Evolutionary conservation across 2,113 vertebrate species (phyloP), one percentile per base, ranked within the genome.

Genomic region (Diglossa brunneiventris): DNA sequence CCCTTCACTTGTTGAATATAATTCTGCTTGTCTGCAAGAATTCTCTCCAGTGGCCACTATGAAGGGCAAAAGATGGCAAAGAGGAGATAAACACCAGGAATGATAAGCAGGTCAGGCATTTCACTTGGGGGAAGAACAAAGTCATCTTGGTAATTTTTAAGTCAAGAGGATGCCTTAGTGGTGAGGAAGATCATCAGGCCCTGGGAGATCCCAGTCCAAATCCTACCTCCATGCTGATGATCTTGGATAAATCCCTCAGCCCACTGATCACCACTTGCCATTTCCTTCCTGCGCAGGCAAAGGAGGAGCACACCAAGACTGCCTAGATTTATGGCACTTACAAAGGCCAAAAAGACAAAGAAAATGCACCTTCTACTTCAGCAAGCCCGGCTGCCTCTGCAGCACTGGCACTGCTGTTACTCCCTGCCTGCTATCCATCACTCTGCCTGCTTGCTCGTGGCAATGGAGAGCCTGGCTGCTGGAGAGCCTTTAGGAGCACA

Each of bases 281-380:
- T 5, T 23, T 83, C 21, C 23, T 58, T 77, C 27, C 39, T 52
- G 59, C 35, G 31, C 10, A 69, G 23, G n/a, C 26, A 58, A 59
- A 62, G 19, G 16, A 83, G 28, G 3, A 66, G 18, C 27, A 86
- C 14, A 28, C 14, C 7, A 52, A 73, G 27, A 55, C 33, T 30
- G 21, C 35, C 13, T 11, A 55, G 14, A 16, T 42, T 73, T 87
- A 63, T 63, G 50, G 23, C 56, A 9, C 7, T 33, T 62, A 47
- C 13, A 17, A 74, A 89, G 68, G 47, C 5, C 1, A 1, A 28
- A 85, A 88, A 55, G 21, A 24, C 18, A 24, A 42, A 64, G 37
- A 49, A 81, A 77, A 30, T 0, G 0, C 0, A 2, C 9, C 47
- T 78, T 63, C 23, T 35, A 22, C 33, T 37, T 23, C 33, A 77